Evolutionary conservation across 2,797 vertebrate genomes (phyloP).

Genomic region (Pipistrellus kuhlii): DNA sequence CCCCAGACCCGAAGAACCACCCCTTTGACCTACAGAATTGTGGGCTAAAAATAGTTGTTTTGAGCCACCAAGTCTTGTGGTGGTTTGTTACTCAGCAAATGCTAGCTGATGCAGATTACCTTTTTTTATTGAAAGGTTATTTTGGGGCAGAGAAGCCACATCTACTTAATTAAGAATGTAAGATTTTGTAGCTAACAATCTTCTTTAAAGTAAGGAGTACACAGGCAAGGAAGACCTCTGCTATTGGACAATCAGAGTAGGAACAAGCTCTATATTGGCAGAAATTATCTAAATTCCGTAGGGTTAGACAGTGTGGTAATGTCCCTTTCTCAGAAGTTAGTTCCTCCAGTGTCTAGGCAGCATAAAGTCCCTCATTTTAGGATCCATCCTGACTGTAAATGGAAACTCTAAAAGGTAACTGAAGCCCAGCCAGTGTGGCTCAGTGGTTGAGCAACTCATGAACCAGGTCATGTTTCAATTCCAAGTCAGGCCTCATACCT

Average conservation of each 20-base stretch:
- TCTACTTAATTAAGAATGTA: neutral
- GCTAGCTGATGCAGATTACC: neutral
- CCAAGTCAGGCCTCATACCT: too few relatives aligned
- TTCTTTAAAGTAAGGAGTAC: neutral
- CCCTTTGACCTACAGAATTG: neutral
- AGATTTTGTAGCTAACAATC: neutral
- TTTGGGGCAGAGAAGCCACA: neutral
- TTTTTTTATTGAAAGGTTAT: neutral
- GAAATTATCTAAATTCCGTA: neutral
- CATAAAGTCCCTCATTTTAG: neutral
- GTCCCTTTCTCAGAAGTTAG: neutral
- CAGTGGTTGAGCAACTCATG: too few relatives aligned
- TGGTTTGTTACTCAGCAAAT: conserved; percentile 1
- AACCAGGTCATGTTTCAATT: too few relatives aligned
- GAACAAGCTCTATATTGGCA: neutral
- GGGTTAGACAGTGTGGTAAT: neutral
- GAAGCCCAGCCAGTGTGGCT: neutral
- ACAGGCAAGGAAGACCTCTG: neutral
- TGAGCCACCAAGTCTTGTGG: neutral
- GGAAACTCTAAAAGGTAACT: neutral
- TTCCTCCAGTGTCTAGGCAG: neutral
- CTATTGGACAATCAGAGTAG: neutral
- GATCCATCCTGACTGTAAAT: neutral
- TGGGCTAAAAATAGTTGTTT: neutral
- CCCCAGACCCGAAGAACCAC: neutral